Conservation (phyloP, 2,113 vertebrate species). For the Lasiurus cinereus region DNA sequence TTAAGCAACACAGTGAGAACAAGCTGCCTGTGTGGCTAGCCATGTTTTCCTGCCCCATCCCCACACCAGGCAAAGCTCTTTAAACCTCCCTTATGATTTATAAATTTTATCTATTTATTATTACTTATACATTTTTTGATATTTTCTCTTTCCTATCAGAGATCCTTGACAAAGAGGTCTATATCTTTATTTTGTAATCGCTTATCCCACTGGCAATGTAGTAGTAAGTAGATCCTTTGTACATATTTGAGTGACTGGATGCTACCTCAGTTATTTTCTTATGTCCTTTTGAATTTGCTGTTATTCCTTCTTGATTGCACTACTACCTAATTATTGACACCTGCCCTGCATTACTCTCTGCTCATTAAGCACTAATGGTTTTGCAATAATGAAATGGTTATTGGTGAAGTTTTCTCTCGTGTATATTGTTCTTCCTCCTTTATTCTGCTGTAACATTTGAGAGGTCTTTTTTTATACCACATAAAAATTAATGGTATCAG, state of each 20-base stretch:
- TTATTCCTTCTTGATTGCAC: neutral
- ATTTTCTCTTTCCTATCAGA: neutral
- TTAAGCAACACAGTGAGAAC: slow-evolving; percentile 51
- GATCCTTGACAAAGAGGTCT: neutral
- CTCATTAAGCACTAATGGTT: neutral
- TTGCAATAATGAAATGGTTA: neutral
- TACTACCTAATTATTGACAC: neutral
- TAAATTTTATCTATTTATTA: slow-evolving; percentile 25
- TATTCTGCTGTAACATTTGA: neutral
- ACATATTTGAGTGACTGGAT: neutral
- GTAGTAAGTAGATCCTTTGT: neutral
- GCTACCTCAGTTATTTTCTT: neutral
- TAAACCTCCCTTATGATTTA: slow-evolving; percentile 28
- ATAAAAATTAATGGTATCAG: too few relatives aligned
- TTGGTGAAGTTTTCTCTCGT: neutral
- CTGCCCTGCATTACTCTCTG: neutral
- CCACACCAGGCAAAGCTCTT: neutral
- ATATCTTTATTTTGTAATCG: neutral
- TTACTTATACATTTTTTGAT: neutral
- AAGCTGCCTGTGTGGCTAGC: neutral
- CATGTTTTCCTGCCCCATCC: neutral
- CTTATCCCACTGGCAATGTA: neutral
- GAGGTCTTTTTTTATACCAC: neutral
- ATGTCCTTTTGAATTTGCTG: neutral
- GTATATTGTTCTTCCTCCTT: neutral